phyloP scores from a whole-genome alignment of 1,140 invertebrate genomes.

The Manduca sexta region DNA sequence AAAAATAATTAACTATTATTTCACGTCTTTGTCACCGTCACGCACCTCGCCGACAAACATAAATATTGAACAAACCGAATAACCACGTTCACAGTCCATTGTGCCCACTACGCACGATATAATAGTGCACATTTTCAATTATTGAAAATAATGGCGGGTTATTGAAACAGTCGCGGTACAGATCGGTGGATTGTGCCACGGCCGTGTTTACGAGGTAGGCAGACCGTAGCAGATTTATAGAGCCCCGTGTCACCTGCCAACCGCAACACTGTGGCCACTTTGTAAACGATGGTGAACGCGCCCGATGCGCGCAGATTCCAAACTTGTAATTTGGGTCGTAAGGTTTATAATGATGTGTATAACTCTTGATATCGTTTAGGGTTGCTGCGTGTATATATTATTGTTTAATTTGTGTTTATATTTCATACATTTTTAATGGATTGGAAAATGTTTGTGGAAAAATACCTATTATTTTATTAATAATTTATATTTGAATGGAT shows the following conservation, averaged over 20 bases:
- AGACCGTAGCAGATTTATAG: slow-evolving; percentile 55
- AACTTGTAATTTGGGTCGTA: slow-evolving; percentile 20
- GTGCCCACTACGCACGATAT: slow-evolving; percentile 14
- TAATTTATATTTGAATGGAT: no score
- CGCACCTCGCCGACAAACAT: no score
- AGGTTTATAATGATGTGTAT: slow-evolving; percentile 24
- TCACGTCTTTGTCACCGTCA: no score
- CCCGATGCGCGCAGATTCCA: slow-evolving; percentile 20
- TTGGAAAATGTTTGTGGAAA: no score
- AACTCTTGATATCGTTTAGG: not conserved
- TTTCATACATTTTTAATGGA: not conserved
- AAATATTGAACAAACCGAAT: not conserved
- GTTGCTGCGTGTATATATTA: not conserved
- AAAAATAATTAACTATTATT: no score
- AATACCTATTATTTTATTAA: no score
- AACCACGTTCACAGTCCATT: slow-evolving; percentile 17
- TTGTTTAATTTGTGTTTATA: not conserved
- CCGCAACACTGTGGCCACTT: slow-evolving; percentile 52
- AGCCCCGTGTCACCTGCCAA: slow-evolving; percentile 61
- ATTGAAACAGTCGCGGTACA: slow-evolving; percentile 38
- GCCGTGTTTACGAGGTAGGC: slow-evolving; percentile 52
- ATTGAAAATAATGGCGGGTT: slow-evolving; percentile 38
- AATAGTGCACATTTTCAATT: slow-evolving; percentile 26
- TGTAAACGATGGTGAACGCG: slow-evolving; percentile 26
- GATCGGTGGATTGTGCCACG: slow-evolving; percentile 49